A percentile compares a stretch with the other conserved stretches of the same genome.
Evolutionary conservation across 1,140 invertebrate species (phyloP).

Genomic region (Amyelois transitella): DNA sequence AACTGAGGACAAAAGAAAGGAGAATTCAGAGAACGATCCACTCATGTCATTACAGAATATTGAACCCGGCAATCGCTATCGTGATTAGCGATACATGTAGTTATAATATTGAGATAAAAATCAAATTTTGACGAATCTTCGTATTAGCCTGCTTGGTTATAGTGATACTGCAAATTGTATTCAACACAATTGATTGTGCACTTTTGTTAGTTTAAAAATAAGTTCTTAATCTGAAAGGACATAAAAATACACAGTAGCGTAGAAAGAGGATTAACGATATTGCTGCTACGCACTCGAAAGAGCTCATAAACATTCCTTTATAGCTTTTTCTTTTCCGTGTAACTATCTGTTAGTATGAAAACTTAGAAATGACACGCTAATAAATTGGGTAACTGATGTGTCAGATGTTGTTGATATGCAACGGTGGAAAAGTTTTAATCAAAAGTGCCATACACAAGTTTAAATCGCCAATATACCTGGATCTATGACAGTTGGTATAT

Average conservation of each 20-base stretch:
- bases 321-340: constrained; percentile 17
- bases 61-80: neutral
- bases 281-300: constrained; percentile 29
- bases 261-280: constrained; percentile 41
- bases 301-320: constrained; percentile 30
- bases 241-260: constrained; percentile 35
- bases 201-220: constrained; percentile 7
- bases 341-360: neutral
- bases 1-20: no score
- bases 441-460: neutral
- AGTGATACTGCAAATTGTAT: no score
- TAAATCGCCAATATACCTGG: no score
- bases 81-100: neutral
- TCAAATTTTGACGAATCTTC: neutral
- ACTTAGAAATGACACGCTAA: neutral
- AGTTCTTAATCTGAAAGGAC: constrained; percentile 25
- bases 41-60: no score
- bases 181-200: neutral
- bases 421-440: neutral
- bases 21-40: no score
- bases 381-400: constrained; percentile 15
- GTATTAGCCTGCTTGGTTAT: no score
- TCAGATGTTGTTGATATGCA: constrained; percentile 2
- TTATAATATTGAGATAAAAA: neutral
- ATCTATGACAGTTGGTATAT: no score